Base-by-base conservation (phyloP, 1,140 invertebrate species). In the Diachasmimorpha longicaudata region DNA sequence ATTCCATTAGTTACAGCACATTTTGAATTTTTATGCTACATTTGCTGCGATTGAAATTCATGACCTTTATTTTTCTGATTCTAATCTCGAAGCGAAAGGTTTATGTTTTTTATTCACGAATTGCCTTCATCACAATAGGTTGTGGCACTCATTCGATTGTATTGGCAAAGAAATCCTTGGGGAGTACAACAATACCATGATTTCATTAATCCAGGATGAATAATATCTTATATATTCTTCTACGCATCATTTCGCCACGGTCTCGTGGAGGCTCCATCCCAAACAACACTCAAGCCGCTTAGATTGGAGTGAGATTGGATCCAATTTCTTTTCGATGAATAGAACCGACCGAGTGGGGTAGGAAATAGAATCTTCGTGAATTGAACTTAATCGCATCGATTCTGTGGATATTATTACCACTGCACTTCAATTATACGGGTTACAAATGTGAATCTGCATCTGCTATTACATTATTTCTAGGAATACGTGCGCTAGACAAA, bases 261-360 rank as follows among this genome's bases (percentile, higher is more conserved):
- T 23, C 19, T 63, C 13, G 58, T 63, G 23, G 5, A n/a, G 23
- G 14, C 58, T 25, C 55, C 58, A 23, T 31, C 58, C 58, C 4
- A 63, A 23, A 31, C 21, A 63, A 23, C 58, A 23, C 23, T 23
- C 58, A 63, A 63, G 69, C 21, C 21, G 46, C 42, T 63, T 63
- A 58, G 83, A 84, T 85, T 83, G 76, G 78, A 81, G 82, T 81
- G 79, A 79, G 81, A 85, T 84, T 83, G 79, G 82, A 83, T 84
- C 81, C 78, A 83, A 84, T 85, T 85, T 81, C 83, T 81, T 83
- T 75, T 77, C 80, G 81, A 84, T 83, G 83, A 84, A 83, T 76
- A 66, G 77, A 75, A 44, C 42, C 13, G 37, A 36, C 14, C 11
- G 31, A 5, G 4, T 42, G 4, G 31, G 31, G 6, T n/a, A 25